Evolutionary conservation across 2,888 invertebrate species (phyloP).

Genomic region (Pheosia gnoma): DNA sequence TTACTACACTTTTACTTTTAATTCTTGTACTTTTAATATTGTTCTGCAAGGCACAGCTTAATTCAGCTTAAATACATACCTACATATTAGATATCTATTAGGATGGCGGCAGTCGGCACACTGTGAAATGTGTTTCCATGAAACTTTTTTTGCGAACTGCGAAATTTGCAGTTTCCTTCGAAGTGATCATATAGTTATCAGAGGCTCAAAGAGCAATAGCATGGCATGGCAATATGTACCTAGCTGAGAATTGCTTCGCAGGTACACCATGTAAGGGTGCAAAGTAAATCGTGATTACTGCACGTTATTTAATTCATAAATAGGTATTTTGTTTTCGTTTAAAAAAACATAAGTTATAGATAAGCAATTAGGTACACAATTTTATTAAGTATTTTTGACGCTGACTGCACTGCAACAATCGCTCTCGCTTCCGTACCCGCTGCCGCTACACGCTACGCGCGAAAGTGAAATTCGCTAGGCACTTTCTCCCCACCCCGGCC

Average conservation of each 20-base stretch:
- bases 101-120: no score
- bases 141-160: no score
- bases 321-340: neutral
- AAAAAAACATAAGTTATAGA: neutral
- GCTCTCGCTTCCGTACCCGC: slow-evolving; percentile 44
- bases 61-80: no score
- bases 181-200: slow-evolving; percentile 12
- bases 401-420: slow-evolving; percentile 2
- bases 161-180: no score
- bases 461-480: slow-evolving; percentile 81
- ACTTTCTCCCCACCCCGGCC: slow-evolving; percentile 78
- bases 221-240: slow-evolving; percentile 6
- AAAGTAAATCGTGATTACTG: slow-evolving; percentile 3
- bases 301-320: neutral
- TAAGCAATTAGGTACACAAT: neutral
- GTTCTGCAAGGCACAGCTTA: no score
- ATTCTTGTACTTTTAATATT: no score
- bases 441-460: slow-evolving; percentile 60
- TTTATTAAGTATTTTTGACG: neutral
- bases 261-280: slow-evolving; percentile 14
- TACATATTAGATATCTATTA: no score
- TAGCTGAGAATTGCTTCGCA: neutral
- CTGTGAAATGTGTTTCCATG: no score
- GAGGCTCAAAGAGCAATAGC: slow-evolving; percentile 5
- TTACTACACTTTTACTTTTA: no score